phyloP scores from a whole-genome alignment of 1,140 invertebrate genomes.

The Caenorhabditis tropicalis region DNA sequence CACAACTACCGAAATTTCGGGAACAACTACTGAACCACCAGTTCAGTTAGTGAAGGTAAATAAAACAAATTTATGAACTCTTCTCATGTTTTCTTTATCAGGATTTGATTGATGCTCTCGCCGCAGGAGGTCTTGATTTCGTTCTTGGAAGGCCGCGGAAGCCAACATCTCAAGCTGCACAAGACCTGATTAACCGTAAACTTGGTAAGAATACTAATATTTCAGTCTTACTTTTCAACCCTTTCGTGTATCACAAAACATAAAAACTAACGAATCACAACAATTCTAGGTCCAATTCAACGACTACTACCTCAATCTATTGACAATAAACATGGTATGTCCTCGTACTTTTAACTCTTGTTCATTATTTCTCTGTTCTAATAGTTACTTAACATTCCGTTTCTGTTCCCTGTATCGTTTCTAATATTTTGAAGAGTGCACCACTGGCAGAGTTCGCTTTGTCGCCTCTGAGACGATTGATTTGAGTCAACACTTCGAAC shows the following conservation, averaged over 20 bases:
- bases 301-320: conserved; percentile 36
- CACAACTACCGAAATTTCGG: neutral
- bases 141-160: conserved; percentile 36
- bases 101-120: conserved; percentile 52
- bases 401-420: neutral
- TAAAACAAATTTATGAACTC: neutral
- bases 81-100: neutral
- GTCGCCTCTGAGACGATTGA: conserved; percentile 61
- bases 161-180: conserved; percentile 38
- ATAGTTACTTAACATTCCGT: neutral
- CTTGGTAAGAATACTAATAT: conserved; percentile 12
- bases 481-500: conserved; percentile 63
- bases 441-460: conserved; percentile 61
- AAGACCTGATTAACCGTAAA: conserved; percentile 43
- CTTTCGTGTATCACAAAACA: neutral
- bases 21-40: conserved; percentile 49
- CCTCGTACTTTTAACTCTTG: conserved; percentile 40
- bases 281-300: conserved; percentile 47
- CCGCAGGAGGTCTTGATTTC: conserved; percentile 46
- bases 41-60: conserved; percentile 49
- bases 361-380: conserved; percentile 24
- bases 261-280: conserved; percentile 1
- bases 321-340: conserved; percentile 51
- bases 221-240: neutral
- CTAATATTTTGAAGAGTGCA: conserved; percentile 59